Evolutionary conservation across 2,797 vertebrate genomes (phyloP), one percentile per base, ranked within the genome.

Genomic region (Sebastes paucispinis): DNA sequence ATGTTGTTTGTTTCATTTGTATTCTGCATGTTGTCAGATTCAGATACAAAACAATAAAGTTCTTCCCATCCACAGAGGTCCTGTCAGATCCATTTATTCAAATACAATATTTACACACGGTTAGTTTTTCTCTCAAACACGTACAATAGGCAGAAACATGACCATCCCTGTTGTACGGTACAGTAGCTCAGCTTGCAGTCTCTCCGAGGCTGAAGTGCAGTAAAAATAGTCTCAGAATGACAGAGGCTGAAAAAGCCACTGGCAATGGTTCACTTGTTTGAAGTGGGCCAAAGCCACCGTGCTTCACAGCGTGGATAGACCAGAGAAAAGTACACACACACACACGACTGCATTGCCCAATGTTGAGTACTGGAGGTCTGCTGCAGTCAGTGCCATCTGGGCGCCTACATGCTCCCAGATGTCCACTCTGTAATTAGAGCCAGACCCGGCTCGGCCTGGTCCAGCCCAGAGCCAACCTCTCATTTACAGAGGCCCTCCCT

Each of bases 211-310:
- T 79, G 70, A 55, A 75, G 69, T 34, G 78, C 58, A 59, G 82
- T 88, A 95, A 92, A 96, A 96, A 96, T 96, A 96, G 92, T 75
- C 77, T 74, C 78, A 55, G 70, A 94, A 96, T 96, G 89, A 96
- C 88, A 96, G 95, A 92, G 91, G 73, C 84, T 70, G 87, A 88
- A 95, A 95, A 95, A 96, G 93, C 95, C 95, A 94, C 94, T 84
- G 86, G 83, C 77, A 4, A 70, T 82, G 90, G 87, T 83, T 82
- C 27, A 39, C 86, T 85, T 80, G 84, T 95, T 95, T 96, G 93
- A 95, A 95, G 94, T 93, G 88, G 90, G 90, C 66, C 87, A 80
- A 70, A 82, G 89, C 86, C 90, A 90, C 55, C 6, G 13, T 69
- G 73, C 75, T 81, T 81, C 84, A 87, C 85, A 86, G 77, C 50